Conservation (phyloP, 2,113 vertebrate species). For the Laterallus jamaicensis region DNA sequence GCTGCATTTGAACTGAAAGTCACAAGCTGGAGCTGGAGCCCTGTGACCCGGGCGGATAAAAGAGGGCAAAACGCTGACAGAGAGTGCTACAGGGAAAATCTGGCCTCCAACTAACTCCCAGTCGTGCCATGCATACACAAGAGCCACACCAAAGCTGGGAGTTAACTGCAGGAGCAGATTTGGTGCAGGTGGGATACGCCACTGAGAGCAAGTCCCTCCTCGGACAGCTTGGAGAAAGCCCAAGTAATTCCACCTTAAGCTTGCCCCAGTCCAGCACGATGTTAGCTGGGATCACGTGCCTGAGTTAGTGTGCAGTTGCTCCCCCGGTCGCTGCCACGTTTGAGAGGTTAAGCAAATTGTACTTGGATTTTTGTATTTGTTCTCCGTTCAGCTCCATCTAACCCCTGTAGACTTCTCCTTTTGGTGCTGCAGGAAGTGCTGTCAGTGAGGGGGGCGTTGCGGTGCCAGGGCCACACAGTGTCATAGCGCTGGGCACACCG, state of each 20-base stretch:
- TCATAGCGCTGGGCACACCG: background rate
- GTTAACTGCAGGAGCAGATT: background rate
- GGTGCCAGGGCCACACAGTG: too few species aligned
- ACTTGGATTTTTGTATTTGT: background rate
- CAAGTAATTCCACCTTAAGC: background rate
- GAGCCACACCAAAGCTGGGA: background rate
- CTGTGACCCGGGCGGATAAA: background rate
- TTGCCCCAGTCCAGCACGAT: background rate
- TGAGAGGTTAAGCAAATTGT: background rate
- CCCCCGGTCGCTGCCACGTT: background rate
- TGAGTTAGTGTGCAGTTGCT: background rate
- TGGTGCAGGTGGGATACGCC: background rate
- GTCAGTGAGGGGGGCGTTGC: background rate
- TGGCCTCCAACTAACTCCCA: background rate
- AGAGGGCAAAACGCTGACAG: conserved; percentile 53
- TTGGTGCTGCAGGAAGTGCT: background rate
- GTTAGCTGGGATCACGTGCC: background rate
- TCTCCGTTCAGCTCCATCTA: background rate
- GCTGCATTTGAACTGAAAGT: background rate
- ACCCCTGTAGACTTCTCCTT: background rate
- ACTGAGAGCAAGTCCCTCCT: background rate
- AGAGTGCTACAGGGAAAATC: background rate
- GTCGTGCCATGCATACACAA: fast-evolving
- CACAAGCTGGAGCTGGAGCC: background rate
- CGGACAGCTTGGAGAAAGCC: fast-evolving